Percentiles rank a stretch among this genome's conserved stretches.
Conservation (phyloP, 1,140 invertebrate genomes). For the Cyphomyrmex costatus region DNA sequence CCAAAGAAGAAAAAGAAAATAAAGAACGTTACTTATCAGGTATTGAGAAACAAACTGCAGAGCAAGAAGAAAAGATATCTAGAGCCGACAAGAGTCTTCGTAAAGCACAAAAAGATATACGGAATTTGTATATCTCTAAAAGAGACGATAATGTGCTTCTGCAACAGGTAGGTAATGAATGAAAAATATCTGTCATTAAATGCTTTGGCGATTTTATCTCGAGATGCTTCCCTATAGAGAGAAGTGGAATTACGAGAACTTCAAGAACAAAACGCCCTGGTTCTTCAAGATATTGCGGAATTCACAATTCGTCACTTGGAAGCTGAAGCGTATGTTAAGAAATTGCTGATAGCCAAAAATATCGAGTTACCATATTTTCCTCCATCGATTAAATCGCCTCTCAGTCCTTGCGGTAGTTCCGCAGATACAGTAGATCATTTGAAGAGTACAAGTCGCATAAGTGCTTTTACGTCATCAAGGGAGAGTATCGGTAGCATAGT, state of each 20-base stretch:
- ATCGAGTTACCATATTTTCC: conserved; percentile 79
- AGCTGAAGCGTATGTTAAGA: conserved; percentile 83
- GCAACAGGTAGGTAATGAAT: conserved; percentile 79
- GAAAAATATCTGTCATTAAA: conserved; percentile 13
- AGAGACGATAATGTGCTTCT: conserved; percentile 76
- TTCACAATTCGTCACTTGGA: conserved; percentile 84
- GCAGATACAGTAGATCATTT: conserved; percentile 53
- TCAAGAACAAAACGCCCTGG: conserved; percentile 81
- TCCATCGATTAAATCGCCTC: conserved; percentile 74
- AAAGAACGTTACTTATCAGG: conserved; percentile 74
- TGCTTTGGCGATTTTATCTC: background rate
- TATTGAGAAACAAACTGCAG: conserved; percentile 80
- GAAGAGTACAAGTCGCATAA: conserved; percentile 67
- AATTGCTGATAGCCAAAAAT: conserved; percentile 78
- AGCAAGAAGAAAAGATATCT: conserved; percentile 80
- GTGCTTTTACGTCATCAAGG: conserved; percentile 70
- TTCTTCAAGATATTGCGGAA: conserved; percentile 82
- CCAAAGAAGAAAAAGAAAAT: conserved; percentile 78
- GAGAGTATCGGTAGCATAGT: conserved; percentile 77
- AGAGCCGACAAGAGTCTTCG: conserved; percentile 81
- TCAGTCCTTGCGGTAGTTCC: conserved; percentile 73
- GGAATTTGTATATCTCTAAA: conserved; percentile 76
- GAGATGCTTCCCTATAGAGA: conserved; percentile 74
- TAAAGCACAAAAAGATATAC: conserved; percentile 80
- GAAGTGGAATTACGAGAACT: conserved; percentile 82